These are phyloP conservation scores for Thera britannica DNA, from an alignment of 2,888 invertebrate genomes.

Conservation along the genomic window DNA sequence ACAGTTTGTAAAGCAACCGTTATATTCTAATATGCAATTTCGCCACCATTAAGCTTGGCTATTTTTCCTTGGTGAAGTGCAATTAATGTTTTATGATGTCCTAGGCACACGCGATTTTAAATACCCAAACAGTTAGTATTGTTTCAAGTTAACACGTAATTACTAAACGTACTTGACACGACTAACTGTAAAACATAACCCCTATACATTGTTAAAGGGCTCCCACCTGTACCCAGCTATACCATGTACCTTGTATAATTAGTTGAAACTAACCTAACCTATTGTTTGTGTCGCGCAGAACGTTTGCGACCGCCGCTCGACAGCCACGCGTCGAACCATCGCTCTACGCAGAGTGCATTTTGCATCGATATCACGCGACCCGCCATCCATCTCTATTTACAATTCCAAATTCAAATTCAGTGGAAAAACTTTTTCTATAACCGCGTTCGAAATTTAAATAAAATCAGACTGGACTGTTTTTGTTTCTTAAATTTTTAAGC, in stretches of 20 bases:
- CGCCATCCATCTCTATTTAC: slow-evolving; percentile 30
- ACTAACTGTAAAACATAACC: slow-evolving; percentile 44
- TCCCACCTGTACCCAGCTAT: slow-evolving; percentile 71
- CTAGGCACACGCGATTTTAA: slow-evolving; percentile 4
- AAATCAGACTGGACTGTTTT: background rate
- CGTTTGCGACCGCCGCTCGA: slow-evolving; percentile 65
- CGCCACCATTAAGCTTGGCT: background rate
- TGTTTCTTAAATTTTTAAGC: slow-evolving; percentile 15
- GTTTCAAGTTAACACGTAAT: slow-evolving; percentile 33
- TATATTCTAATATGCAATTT: background rate
- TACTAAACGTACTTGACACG: slow-evolving; percentile 37
- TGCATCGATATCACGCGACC: slow-evolving; percentile 46
- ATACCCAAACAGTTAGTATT: slow-evolving; percentile 27
- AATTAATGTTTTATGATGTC: background rate
- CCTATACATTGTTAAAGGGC: slow-evolving; percentile 53
- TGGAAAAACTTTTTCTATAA: slow-evolving; percentile 1
- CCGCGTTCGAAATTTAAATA: slow-evolving; percentile 10
- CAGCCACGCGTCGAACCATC: slow-evolving; percentile 66
- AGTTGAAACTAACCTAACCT: slow-evolving; percentile 60
- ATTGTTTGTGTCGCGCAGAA: slow-evolving; percentile 79
- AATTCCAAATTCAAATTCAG: slow-evolving; percentile 24
- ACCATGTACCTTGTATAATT: slow-evolving; percentile 61
- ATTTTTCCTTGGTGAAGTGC: background rate
- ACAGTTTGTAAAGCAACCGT: background rate
- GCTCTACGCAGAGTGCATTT: slow-evolving; percentile 53